Evolutionary conservation across 2,888 invertebrate genomes (phyloP).

Genomic region (Bruchidius siliquastri): DNA sequence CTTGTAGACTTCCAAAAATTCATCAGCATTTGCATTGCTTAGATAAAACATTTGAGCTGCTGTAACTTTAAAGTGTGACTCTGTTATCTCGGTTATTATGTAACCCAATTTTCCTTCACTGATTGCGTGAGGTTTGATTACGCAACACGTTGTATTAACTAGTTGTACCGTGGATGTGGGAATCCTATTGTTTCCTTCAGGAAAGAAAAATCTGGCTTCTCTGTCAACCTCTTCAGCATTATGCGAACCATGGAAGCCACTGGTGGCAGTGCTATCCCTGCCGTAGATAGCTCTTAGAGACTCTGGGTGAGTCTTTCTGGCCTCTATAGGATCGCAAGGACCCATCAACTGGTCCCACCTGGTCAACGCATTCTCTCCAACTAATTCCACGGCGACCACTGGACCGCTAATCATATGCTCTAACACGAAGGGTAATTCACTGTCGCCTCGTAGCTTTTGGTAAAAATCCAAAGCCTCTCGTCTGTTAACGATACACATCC

Average conservation of each 20-base stretch:
- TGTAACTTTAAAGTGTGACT: constrained; percentile 67
- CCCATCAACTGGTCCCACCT: constrained; percentile 60
- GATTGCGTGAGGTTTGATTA: constrained; percentile 88
- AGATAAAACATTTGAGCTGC: constrained; percentile 77
- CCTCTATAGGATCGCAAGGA: constrained; percentile 57
- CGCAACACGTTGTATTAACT: constrained; percentile 69
- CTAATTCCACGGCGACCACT: constrained; percentile 68
- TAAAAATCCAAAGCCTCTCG: constrained; percentile 62
- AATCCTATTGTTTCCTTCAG: constrained; percentile 34
- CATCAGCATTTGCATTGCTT: constrained; percentile 78
- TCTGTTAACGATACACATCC: constrained; percentile 64
- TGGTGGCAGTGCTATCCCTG: constrained; percentile 59
- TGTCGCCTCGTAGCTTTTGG: constrained; percentile 52
- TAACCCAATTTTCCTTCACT: constrained; percentile 68
- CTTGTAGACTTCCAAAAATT: constrained; percentile 90
- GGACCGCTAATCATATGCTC: constrained; percentile 64
- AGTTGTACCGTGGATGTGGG: constrained; percentile 53
- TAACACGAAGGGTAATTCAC: constrained; percentile 60
- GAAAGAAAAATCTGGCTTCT: constrained; percentile 59
- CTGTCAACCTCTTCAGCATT: constrained; percentile 54
- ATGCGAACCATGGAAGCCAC: constrained; percentile 66
- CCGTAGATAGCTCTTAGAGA: constrained; percentile 65
- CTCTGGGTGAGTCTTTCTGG: constrained; percentile 51
- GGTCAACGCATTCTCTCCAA: constrained; percentile 64
- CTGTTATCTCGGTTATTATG: constrained; percentile 68